Evolutionary conservation across 2,113 vertebrate genomes (phyloP).

Genomic region (Lipotes vexillifer): DNA sequence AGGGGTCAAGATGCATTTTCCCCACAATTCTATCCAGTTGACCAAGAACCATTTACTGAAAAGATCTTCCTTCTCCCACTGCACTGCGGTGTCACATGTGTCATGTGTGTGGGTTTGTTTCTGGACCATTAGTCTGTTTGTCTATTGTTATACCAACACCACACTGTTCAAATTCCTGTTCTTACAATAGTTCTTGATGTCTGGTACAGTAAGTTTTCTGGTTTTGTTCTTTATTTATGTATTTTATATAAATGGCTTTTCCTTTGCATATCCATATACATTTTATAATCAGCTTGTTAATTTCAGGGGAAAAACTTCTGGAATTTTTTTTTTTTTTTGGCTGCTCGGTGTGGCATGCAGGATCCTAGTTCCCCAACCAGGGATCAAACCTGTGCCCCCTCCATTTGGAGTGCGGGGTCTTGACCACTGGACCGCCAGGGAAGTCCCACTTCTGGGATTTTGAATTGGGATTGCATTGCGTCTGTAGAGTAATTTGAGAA

Average conservation of each 20-base stretch:
- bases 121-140: neutral
- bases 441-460: neutral
- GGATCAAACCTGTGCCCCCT: no score
- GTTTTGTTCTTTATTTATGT: neutral
- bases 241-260: neutral
- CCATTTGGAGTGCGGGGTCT: no score
- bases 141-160: neutral
- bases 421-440: no score
- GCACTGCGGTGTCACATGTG: rapidly evolving
- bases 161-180: neutral
- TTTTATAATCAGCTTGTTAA: neutral
- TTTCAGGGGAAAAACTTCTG: neutral
- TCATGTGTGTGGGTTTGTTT: neutral
- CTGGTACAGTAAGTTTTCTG: neutral
- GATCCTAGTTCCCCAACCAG: no score
- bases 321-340: neutral
- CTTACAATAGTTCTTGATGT: neutral
- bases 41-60: neutral
- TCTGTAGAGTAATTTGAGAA: neutral
- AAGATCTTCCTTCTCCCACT: neutral
- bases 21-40: neutral
- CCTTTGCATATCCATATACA: neutral
- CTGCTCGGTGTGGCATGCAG: no score
- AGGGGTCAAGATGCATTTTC: neutral
- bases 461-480: neutral